Evolutionary conservation across 2,888 invertebrate species (phyloP), one percentile per base, ranked within the genome.

Genomic region (Trimorus sp.): DNA sequence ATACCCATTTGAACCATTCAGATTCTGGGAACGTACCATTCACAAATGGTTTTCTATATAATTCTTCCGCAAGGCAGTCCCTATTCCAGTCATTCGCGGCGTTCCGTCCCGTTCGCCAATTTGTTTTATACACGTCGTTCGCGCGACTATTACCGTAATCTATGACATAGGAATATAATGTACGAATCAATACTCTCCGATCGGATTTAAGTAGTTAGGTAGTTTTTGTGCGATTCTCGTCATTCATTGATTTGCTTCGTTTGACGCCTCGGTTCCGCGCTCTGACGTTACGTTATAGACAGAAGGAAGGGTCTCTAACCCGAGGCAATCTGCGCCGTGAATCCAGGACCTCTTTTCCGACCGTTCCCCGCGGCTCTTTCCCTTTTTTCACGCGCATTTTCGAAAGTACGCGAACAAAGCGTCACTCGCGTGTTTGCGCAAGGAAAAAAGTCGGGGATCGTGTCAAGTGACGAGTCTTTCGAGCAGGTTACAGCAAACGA

Each of bases 171-270:
- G 70, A 75, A 79, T 82, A 82, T 69, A 71, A 78, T 70, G 74
- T 80, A 76, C 56, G 69, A 77, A 79, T 74, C 58, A 48, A 75
- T 80, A 80, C 75, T 37, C 40, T 79, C 73, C 59, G 68, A 71
- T 79, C 77, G 63, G 79, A 74, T 65, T 83, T 76, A 73, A 84
- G 56, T 78, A 82, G 69, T 62, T 75, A 59, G 59, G 68, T 69
- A 66, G 48, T 58, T 49, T 84, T 84, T 84, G 83, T 84, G 84
- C 84, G 84, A 77, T 81, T 74, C 80, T 77, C 37, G 40, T 48
- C 48, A 48, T 48, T 48, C 66, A 69, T 77, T 75, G 40, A 75
- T 71, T 78, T 71, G 58, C 70, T 71, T 75, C 70, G 66, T 75
- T 79, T 63, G 58, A 69, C 81, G 48, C 62, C 56, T 62, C 54